Base-by-base conservation (phyloP, 2,797 vertebrate species). In the Bovichtus diacanthus region DNA sequence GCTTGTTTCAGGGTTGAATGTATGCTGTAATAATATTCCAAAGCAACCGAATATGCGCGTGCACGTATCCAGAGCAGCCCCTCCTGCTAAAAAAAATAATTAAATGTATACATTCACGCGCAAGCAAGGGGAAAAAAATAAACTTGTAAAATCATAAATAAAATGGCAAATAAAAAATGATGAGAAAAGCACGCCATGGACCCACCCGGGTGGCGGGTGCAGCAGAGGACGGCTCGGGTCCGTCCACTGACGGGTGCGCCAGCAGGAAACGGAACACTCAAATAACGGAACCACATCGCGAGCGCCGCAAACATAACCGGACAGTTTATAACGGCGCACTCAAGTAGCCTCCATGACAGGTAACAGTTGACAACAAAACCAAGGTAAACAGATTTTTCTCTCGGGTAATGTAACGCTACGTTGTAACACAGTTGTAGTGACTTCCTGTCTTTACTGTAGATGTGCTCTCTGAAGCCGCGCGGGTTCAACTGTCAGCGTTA, bases 341-440 rank as follows among this genome's bases (percentile, higher is more conserved):
- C 6, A 1, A 5, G 53, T 11, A 72, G 58, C 49, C n/a, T 80
- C 79, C 80, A 83, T 84, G 80, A 76, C 58, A 44, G 61, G 41
- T 51, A 36, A 43, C 58, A 41, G 72, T 62, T 74, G 49, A 76
- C 58, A 63, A 60, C 54, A 66, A 73, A 21, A 70, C 18, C 16
- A 29, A 86, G 77, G 84, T 88, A 88, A 84, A 80, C 12, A 5
- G 21, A 3, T 15, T 5, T 39, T 18, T 49, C 10, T 29, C 18
- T 46, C 5, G 46, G 2, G 51, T 38, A 2, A 8, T 12, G 3
- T 15, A 34, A 34, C 31, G 8, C 31, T 34, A 0, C 0, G 5
- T 16, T 38, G 3, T 18, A 11, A 6, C 4, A 1, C n/a, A 31
- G 41, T 1, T 5, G 6, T 3, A 23, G 12, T 11, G 6, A 19